These are phyloP conservation scores for Echinometra lucunter DNA, from an alignment of 53 echinoderm and acorn worm species.

Conservation along the genomic window DNA sequence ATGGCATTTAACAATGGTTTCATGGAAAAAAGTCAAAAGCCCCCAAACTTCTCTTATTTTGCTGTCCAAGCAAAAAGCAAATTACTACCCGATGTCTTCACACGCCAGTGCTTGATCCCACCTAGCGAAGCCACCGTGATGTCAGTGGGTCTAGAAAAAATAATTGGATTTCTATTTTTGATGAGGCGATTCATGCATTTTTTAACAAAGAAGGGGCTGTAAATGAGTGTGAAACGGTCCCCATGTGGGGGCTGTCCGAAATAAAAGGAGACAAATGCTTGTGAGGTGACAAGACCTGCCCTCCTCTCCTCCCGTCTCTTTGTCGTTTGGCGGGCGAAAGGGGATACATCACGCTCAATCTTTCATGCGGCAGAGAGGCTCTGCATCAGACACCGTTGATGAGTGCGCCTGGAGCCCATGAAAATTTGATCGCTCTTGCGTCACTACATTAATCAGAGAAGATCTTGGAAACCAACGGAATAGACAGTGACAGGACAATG, in stretches of 20 bases:
- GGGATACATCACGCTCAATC: neutral
- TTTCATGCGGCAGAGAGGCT: neutral
- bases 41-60: neutral
- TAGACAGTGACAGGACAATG: neutral
- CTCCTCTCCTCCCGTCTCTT: neutral
- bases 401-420: neutral
- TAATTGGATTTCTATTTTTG: slow-evolving; percentile 73
- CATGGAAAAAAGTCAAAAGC: neutral
- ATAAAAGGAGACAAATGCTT: neutral
- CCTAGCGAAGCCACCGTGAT: neutral
- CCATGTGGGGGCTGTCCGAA: slow-evolving; percentile 11
- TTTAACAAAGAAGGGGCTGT: slow-evolving; percentile 35
- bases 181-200: slow-evolving; percentile 62
- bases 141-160: slow-evolving; percentile 40
- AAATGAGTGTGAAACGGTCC: slow-evolving; percentile 5
- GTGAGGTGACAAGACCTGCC: neutral
- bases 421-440: slow-evolving; percentile 30
- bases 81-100: neutral
- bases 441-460: slow-evolving; percentile 15
- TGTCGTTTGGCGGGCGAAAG: neutral
- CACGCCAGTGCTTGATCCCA: neutral
- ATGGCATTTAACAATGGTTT: neutral
- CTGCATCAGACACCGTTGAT: neutral
- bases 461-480: no score
- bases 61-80: neutral